Evolutionary conservation across 37 sponge, comb jelly and placozoan species (phyloP), one percentile per base, ranked within the genome.

Genomic region (Chondrilla cf. caribensis): DNA sequence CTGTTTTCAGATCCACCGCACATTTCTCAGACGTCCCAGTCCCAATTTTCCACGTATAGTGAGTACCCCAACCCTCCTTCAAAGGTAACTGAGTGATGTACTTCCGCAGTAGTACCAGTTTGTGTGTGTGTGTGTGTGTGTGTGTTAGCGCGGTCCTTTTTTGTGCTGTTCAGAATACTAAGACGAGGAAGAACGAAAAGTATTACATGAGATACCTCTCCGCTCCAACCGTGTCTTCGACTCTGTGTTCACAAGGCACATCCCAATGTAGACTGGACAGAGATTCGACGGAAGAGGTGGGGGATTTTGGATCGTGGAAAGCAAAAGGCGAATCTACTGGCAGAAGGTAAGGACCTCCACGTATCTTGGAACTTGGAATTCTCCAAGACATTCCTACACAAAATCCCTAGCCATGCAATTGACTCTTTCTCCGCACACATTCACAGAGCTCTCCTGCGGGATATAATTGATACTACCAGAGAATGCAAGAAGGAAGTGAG

Each of bases 401-500:
- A 55, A 17, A 19, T 17, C 17, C 57, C 57, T 55, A 55, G 11
- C 11, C 11, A 55, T 55, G 11, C 57, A 55, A 55, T 55, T 55
- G 11, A 19, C 17, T 19, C 57, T 17, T 55, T 55, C n/a, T n/a
- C n/a, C n/a, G n/a, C n/a, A n/a, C n/a, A n/a, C n/a, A n/a, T n/a
- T n/a, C n/a, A n/a, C 33, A 67, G 68, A 67, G 68, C 68, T 31
- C 26, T 26, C 1, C 4, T 67, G 35, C 29, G 17, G 7, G 68
- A 67, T 17, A 33, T 67, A 17, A 33, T 67, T 67, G 68, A 28
- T 17, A 67, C 35, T 1, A 29, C 68, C 17, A 67, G 35, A 26
- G 68, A 67, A 67, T 67, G 68, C 68, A 67, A 67, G 68, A 67
- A 67, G 17, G 68, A 67, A 33, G 68, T 26, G 4, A 67, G 68